These are phyloP conservation scores for Scartelaos histophorus DNA, from an alignment of 2,113 vertebrate genomes.

Conservation along the genomic window DNA sequence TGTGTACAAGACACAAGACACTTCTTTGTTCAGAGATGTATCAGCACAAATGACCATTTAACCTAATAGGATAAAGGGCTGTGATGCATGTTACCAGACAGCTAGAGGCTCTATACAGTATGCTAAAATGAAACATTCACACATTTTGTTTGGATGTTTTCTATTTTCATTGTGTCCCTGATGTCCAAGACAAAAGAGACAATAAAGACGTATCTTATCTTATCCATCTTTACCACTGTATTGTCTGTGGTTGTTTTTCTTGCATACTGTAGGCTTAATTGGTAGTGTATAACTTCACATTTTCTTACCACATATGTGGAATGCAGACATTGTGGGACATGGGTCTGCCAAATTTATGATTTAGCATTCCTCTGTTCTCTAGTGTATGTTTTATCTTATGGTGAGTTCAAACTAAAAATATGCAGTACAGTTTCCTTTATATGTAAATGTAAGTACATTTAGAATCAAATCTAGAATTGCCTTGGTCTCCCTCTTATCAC, in stretches of 20 bases:
- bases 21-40: neutral
- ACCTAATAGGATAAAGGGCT: no score
- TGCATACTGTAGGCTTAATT: neutral
- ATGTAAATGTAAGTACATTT: neutral
- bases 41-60: neutral
- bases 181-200: no score
- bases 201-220: no score
- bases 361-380: no score
- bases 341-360: neutral
- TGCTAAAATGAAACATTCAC: no score
- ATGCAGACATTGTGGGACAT: neutral
- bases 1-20: neutral
- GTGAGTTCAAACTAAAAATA: no score
- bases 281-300: neutral
- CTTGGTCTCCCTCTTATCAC: neutral
- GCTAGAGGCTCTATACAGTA: neutral
- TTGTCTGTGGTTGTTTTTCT: no score
- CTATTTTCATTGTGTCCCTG: no score
- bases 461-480: neutral
- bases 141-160: no score
- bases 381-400: no score
- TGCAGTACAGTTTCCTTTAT: no score
- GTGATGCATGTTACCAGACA: neutral
- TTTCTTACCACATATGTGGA: neutral
- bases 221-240: no score